Base-by-base conservation (phyloP, 1,140 invertebrate species). In the Drosophila tropicalis region DNA sequence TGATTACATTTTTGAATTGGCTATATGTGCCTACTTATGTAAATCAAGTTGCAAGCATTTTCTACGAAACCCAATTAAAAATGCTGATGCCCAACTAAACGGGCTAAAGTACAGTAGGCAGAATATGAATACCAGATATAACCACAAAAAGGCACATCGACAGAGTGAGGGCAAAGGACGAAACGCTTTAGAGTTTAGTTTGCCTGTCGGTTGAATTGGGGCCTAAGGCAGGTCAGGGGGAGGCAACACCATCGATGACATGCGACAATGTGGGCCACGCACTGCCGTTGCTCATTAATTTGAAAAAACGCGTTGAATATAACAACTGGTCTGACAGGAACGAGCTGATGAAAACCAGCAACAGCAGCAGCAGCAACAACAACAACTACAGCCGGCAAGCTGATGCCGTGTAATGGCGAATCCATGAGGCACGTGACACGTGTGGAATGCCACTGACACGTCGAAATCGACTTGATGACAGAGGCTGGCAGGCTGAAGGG, bases 211-310 rank as follows among this genome's bases (percentile, higher is more conserved):
- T 39, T 57, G 5, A 29, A 29, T 29, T 5, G 6, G 25, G 29
- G 22, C 29, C 29, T 29, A 15, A 10, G 7, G n/a, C 4, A 6
- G 54, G 9, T 12, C 3, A 1, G 10, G n/a, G 54, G 2, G 12
- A 29, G 32, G n/a, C 32, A 51, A 40, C 55, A 51, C 29, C 61
- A 67, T 40, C 64, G 71, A 36, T 73, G 74, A 70, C 75, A 74
- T 66, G 75, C 25, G 67, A 63, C 55, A 58, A 74, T 77, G 62
- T 70, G 67, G 56, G 41, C 67, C 66, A 73, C 63, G 69, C 79
- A 58, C 57, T 62, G 68, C 58, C 67, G 75, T 72, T 76, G 76
- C 79, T 87, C 84, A 87, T 87, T 87, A 87, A 87, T 87, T 87
- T 51, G 9, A 79, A 89, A 89, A 87, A 87, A 62, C 61, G 79